These are phyloP conservation scores for Drosophila aldrichi DNA, from an alignment of 2,888 invertebrate genomes.

Conservation along the genomic window DNA sequence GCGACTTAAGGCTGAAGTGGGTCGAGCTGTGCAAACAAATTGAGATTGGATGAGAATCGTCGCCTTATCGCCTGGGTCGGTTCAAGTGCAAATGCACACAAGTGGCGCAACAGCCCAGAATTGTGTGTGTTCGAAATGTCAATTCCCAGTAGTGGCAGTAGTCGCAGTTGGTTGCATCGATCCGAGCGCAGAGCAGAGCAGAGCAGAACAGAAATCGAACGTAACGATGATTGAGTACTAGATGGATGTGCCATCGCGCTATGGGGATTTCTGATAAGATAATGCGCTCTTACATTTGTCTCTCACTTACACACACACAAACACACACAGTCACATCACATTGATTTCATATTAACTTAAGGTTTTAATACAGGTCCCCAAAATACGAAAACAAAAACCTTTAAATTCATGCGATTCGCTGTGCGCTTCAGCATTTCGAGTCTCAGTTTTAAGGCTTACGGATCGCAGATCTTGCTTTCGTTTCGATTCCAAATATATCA, in stretches of 20 bases:
- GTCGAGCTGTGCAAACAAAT: constrained; percentile 55
- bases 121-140: constrained; percentile 11
- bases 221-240: constrained; percentile 50
- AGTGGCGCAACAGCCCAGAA: constrained; percentile 47
- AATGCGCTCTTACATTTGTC: constrained; percentile 31
- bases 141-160: constrained; percentile 20
- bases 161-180: constrained; percentile 40
- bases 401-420: constrained; percentile 61
- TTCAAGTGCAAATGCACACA: constrained; percentile 77
- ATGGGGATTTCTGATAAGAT: constrained; percentile 68
- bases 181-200: constrained; percentile 24
- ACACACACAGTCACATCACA: constrained; percentile 25
- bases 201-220: constrained; percentile 11
- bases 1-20: constrained; percentile 61
- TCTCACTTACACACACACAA: constrained; percentile 5
- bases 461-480: constrained; percentile 16
- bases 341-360: constrained; percentile 52
- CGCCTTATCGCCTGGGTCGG: constrained; percentile 56
- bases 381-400: constrained; percentile 36
- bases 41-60: constrained; percentile 62
- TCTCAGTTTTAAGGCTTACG: constrained; percentile 32
- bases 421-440: constrained; percentile 48
- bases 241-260: constrained; percentile 43
- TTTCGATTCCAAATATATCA: neutral
- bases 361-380: constrained; percentile 16